Base-by-base conservation (phyloP, 2,113 vertebrate genomes). In the Ornithorhynchus anatinus region DNA sequence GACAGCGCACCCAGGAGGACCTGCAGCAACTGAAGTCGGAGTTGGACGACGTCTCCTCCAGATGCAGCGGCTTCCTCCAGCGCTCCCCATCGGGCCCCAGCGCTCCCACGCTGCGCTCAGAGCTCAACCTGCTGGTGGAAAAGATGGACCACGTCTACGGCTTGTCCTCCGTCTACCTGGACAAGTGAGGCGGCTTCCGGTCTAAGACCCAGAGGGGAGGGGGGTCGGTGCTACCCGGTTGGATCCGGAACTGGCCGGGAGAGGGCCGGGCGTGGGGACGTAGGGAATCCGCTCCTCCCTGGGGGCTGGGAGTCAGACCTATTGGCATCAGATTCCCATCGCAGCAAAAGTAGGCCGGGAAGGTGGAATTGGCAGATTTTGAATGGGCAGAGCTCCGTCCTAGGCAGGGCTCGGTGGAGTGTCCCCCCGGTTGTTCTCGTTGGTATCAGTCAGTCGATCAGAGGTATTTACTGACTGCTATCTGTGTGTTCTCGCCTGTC, bases 151-250 rank as follows among this genome's bases (percentile, higher is more conserved):
- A 90, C 47, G 91, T 95, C 2, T 92, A 94, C 36, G 91, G 94
- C 25, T 90, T 99, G 9, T 98, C 97, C 1, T 93, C 94, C 5
- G 81, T 95, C 87, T 98, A 96, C 89, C 69, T 98, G 72, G 93
- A 97, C 59, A 99, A 98, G 98, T 99, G 44, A 94, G 96, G 90
- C 0, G 14, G 35, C 52, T 42, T 0, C 5, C 39, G 23, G 35
- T 59, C 42, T 45, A 17, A n/a, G 12, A n/a, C 58, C 15, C 15
- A 62, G 42, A 64, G 12, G 25, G n/a, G n/a, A n/a, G n/a, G n/a
- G n/a, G n/a, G n/a, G n/a, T n/a, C 5, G 38, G 0, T 25, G 14
- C 29, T 75, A 75, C 74, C 36, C 15, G 36, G 15, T 58, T 8
- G 14, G 22, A 58, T 70, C n/a, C 27, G 29, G 23, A 56, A 4